These are phyloP conservation scores for Oxyura jamaicensis DNA, from an alignment of 2,113 vertebrate species.

Conservation along the genomic window DNA sequence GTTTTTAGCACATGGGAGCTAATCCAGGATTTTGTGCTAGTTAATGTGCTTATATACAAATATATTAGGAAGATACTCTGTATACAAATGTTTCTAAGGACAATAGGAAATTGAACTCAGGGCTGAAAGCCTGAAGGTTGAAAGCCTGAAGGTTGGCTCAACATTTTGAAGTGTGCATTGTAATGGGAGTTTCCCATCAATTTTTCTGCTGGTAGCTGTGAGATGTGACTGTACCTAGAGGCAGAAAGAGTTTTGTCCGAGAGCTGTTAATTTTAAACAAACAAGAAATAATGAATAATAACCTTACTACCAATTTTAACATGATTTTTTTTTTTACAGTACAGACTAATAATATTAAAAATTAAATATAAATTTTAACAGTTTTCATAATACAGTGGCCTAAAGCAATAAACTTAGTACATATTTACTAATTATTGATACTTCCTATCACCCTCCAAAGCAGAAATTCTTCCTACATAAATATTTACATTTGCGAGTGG, in stretches of 20 bases:
- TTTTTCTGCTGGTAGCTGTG: background rate
- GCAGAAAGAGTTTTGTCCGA: background rate
- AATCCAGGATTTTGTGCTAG: background rate
- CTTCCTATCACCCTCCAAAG: background rate
- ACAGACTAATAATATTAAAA: background rate
- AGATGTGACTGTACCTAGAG: background rate
- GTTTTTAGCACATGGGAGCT: background rate
- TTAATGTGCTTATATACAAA: background rate
- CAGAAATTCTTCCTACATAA: background rate
- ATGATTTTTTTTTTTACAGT: background rate
- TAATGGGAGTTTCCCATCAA: background rate
- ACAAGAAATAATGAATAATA: background rate
- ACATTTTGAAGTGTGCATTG: background rate
- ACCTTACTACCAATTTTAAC: background rate
- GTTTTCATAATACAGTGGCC: background rate
- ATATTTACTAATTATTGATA: slow-evolving; percentile 28
- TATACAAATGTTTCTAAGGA: background rate
- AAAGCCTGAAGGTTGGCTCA: background rate
- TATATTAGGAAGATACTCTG: background rate
- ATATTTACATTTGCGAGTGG: background rate
- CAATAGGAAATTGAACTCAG: background rate
- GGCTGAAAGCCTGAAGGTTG: background rate
- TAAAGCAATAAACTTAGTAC: background rate
- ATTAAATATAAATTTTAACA: background rate
- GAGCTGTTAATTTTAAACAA: background rate